Evolutionary conservation across 2,888 invertebrate species (phyloP), one percentile per base, ranked within the genome.

Genomic region (Eucriotettix oculatus): DNA sequence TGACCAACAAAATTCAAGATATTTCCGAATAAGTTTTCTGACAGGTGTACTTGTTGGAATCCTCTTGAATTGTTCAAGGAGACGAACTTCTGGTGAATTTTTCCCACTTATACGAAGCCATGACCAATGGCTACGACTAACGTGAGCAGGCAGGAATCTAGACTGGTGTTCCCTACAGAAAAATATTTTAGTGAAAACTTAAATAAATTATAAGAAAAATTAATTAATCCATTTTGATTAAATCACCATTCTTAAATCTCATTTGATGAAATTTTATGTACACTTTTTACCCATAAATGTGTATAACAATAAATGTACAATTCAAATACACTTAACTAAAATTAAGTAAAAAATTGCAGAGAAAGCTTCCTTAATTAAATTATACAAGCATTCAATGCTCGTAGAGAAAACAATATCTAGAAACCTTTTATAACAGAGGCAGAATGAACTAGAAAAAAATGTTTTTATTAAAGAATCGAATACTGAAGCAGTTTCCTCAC

Each of bases 1-100:
- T 9, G 91, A 87, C 81, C 95, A 88, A 67, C 90, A 92, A 71
- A 93, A 89, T 68, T 92, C 87, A 65, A 96, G 78, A 76, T 96
- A 96, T 71, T 91, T 91, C 69, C 87, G 81, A 67, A 93, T 84
- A 62, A 95, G 79, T 71, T 91, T 91, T 61, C 87, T 76, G 9
- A 90, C 85, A 58, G 91, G 88, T 10, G 86, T 83, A 57, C 87
- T 86, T 58, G 83, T 85, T 43, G 91, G 90, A 64, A 93, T 88
- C 41, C 89, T 77, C 71, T 90, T 89, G 67, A 88, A 91, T 70
- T 92, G 91, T 69, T 93, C 92, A 68, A 93, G 76, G 54, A 94
- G 79, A 59, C 85, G 79, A 14, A 90, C 88, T 74, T 93, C 92
- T 0, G 91, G 87, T 55, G 91, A 90, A 65, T 86, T 86, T 74